Percentiles rank a stretch among this genome's conserved stretches.
These are phyloP conservation scores for Xestia xanthographa DNA, from an alignment of 2,888 invertebrate genomes.

Conservation along the genomic window DNA sequence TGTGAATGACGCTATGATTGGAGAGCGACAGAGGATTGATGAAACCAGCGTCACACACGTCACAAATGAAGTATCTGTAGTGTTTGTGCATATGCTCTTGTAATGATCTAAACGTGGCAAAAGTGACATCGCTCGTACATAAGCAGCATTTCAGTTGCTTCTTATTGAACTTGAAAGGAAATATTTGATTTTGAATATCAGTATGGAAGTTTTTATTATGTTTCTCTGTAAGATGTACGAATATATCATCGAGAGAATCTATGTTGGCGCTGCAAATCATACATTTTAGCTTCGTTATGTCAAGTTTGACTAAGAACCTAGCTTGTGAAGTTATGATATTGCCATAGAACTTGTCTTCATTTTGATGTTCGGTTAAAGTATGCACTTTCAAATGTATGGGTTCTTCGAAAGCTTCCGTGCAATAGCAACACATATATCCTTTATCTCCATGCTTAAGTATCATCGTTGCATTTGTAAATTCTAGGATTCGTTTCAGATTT, in stretches of 20 bases:
- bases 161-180: slow-evolving; percentile 64
- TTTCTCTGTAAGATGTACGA: slow-evolving; percentile 48
- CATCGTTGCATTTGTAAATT: slow-evolving; percentile 45
- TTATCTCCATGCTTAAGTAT: slow-evolving; percentile 59
- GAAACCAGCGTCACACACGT: slow-evolving; percentile 76
- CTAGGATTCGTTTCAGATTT: slow-evolving; percentile 44
- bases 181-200: slow-evolving; percentile 68
- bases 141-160: slow-evolving; percentile 54
- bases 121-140: slow-evolving; percentile 47
- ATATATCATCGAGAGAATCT: slow-evolving; percentile 46
- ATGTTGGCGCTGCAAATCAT: slow-evolving; percentile 56
- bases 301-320: slow-evolving; percentile 44
- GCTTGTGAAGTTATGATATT: slow-evolving; percentile 31
- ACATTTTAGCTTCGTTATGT: slow-evolving; percentile 55
- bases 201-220: slow-evolving; percentile 59
- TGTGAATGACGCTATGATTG: slow-evolving; percentile 72
- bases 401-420: slow-evolving; percentile 67
- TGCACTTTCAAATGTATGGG: slow-evolving; percentile 76
- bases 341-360: slow-evolving; percentile 32
- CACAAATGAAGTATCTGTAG: slow-evolving; percentile 78
- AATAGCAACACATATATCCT: slow-evolving; percentile 77
- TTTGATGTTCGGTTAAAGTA: slow-evolving; percentile 57
- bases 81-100: slow-evolving; percentile 78
- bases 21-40: slow-evolving; percentile 69
- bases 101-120: slow-evolving; percentile 67